Evolutionary conservation across 1,140 invertebrate species (phyloP).

Genomic region (Metopolophium dirhodum): DNA sequence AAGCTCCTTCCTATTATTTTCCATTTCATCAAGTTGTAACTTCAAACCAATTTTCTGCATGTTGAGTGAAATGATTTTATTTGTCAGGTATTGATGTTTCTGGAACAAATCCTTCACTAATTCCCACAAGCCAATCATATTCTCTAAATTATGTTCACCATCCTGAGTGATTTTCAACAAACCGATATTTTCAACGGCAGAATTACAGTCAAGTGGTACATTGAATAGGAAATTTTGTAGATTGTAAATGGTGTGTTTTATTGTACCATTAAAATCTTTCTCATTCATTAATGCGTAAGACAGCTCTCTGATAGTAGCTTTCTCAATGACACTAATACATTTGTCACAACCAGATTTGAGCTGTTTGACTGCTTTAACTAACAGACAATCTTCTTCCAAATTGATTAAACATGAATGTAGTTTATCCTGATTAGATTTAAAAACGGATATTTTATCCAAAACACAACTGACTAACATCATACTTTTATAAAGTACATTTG

Average conservation of each 20-base stretch:
- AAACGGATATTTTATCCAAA: background rate
- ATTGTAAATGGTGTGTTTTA: background rate
- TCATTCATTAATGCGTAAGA: background rate
- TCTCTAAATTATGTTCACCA: background rate
- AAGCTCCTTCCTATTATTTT: background rate
- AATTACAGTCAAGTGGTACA: background rate
- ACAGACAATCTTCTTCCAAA: background rate
- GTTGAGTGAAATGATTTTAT: conserved; percentile 30
- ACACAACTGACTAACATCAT: background rate
- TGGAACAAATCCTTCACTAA: background rate
- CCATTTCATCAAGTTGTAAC: conserved; percentile 40
- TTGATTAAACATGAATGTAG: background rate
- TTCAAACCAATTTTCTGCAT: conserved; percentile 43
- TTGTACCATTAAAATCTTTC: background rate
- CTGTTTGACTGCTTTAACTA: background rate
- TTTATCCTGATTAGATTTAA: background rate
- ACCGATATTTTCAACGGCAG: background rate
- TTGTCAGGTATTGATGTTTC: conserved; percentile 1
- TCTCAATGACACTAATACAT: background rate
- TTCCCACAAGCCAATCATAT: background rate
- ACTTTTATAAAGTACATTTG: background rate
- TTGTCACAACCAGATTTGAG: background rate
- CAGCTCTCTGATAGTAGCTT: background rate
- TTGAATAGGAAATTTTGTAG: background rate
- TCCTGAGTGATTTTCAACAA: background rate